phyloP scores from a whole-genome alignment of 2,888 invertebrate genomes.

The Conops quadrifasciatus region DNA sequence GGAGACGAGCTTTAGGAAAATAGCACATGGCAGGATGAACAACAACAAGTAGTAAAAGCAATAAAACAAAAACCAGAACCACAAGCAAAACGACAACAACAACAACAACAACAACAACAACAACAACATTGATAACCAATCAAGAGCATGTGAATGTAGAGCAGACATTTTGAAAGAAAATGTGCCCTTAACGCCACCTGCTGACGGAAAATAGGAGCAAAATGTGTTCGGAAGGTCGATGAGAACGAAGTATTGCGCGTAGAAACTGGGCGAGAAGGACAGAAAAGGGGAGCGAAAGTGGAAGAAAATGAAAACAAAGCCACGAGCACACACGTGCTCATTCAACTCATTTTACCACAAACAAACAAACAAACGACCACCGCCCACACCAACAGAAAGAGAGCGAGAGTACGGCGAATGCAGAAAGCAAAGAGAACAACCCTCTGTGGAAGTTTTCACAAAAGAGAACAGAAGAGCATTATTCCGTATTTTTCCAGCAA shows the following conservation, averaged over 20 bases:
- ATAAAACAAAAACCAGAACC: neutral
- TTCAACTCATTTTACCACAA: neutral
- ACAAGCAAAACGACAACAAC: neutral
- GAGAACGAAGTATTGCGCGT: neutral
- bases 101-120: neutral
- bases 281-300: neutral
- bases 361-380: neutral
- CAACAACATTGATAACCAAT: neutral
- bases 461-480: no score
- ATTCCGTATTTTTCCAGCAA: no score
- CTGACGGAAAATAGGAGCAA: neutral
- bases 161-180: constrained; percentile 2
- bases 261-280: neutral
- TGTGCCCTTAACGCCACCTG: constrained; percentile 27
- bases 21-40: constrained; percentile 9
- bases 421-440: constrained; percentile 9
- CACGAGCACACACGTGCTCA: constrained; percentile 11
- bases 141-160: neutral
- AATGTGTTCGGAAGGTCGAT: neutral
- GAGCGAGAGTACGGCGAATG: neutral
- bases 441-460: constrained; percentile 9
- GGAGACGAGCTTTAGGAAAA: neutral
- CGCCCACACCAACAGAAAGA: neutral
- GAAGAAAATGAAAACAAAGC: constrained; percentile 22
- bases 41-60: no score